Evolutionary conservation across 1,140 invertebrate genomes (phyloP), one percentile per base, ranked within the genome.

Genomic region (Temnothorax longispinosus): DNA sequence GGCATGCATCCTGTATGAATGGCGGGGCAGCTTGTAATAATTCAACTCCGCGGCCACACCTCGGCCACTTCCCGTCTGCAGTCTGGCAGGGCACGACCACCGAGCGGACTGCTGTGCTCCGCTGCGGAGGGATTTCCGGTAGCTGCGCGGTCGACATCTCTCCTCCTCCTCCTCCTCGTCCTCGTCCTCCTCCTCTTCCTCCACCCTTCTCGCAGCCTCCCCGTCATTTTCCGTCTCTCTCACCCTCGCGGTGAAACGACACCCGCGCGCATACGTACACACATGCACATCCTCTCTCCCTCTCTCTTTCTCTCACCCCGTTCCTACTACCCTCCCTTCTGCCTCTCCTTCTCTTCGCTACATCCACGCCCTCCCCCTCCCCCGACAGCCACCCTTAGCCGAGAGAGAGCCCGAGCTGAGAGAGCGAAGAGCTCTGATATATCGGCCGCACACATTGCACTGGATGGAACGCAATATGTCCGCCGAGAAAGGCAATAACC

Each of bases 381-480:
- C 89, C 91, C 69, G 89, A 92, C 89, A 91, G 88, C 88, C 88
- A 89, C 89, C 87, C 85, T 89, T 91, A 91, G 89, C 71, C 89
- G 86, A 92, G 88, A 92, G 88, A 89, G 90, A 69, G 77, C 77
- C 32, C 86, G 71, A 88, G 80, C 84, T 77, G 88, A 88, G 89
- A 88, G 88, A 91, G 89, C 90, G 91, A 89, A 90, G 89, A 93
- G 89, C 91, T 87, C 92, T 96, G 96, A 96, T 96, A 95, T 96
- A 96, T 96, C 94, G 95, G 94, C 94, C 93, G 95, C 95, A 96
- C 96, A 96, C 96, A 96, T 96, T 96, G 96, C 96, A 95, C 94
- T 96, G 95, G 95, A 96, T 96, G 95, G 96, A 96, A 96, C 95
- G 96, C 96, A 96, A 96, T 96, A 96, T 96, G 96, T 96, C 96